Conservation (phyloP, 2,888 invertebrate species). For the Oligia strigilis region DNA sequence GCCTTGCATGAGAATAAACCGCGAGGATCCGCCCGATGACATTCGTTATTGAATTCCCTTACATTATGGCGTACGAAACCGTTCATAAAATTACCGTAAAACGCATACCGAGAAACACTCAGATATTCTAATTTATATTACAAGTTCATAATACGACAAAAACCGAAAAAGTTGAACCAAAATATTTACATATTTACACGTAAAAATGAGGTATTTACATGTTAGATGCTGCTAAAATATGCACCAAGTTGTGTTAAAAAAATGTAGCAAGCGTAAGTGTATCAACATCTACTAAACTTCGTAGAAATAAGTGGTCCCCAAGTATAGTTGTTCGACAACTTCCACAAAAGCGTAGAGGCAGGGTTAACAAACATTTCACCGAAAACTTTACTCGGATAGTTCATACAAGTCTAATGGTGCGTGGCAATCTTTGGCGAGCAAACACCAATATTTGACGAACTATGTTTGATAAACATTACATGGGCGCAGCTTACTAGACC, state of each 20-base stretch:
- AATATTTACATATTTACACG: slow-evolving; percentile 43
- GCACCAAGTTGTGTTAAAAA: slow-evolving; percentile 32
- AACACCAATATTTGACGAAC: slow-evolving; percentile 70
- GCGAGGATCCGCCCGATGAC: slow-evolving; percentile 22
- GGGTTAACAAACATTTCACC: slow-evolving; percentile 70
- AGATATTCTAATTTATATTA: slow-evolving; percentile 58
- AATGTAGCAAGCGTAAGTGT: slow-evolving; percentile 56
- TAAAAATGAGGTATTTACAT: slow-evolving; percentile 23
- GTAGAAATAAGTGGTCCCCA: slow-evolving; percentile 56
- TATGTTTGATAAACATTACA: slow-evolving; percentile 72
- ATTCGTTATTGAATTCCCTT: slow-evolving; percentile 49
- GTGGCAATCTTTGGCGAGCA: slow-evolving; percentile 71
- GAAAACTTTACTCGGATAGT: slow-evolving; percentile 68
- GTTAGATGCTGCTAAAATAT: slow-evolving; percentile 43
- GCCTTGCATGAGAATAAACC: slow-evolving; percentile 20
- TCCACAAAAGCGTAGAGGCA: slow-evolving; percentile 65
- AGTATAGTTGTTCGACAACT: slow-evolving; percentile 67
- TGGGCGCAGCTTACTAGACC: slow-evolving; percentile 58
- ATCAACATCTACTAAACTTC: slow-evolving; percentile 43
- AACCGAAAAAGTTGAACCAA: slow-evolving; percentile 50
- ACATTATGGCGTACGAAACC: slow-evolving; percentile 41
- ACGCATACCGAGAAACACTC: slow-evolving; percentile 60
- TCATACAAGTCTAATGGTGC: slow-evolving; percentile 77
- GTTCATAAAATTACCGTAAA: slow-evolving; percentile 62
- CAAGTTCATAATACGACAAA: slow-evolving; percentile 52